Evolutionary conservation across 2,888 invertebrate species (phyloP).

Genomic region (Chloroclysta siterata): DNA sequence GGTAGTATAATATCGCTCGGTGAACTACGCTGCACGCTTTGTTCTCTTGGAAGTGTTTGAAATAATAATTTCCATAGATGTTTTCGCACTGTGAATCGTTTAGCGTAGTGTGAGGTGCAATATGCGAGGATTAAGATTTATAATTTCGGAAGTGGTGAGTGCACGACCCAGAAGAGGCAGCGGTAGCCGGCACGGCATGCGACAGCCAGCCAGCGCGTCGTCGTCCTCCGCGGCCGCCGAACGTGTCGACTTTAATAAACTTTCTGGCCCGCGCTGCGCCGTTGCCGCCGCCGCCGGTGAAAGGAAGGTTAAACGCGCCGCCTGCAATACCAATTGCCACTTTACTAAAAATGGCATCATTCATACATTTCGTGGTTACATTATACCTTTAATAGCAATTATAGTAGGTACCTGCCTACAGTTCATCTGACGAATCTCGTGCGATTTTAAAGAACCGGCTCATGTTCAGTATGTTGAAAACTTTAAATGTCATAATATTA

Average conservation of each 20-base stretch:
- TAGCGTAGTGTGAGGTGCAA: slow-evolving; percentile 22
- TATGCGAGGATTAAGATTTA: slow-evolving; percentile 19
- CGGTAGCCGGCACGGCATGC: slow-evolving; percentile 6
- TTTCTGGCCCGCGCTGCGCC: slow-evolving; percentile 16
- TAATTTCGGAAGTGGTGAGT: slow-evolving; percentile 22
- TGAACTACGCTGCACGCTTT: slow-evolving; percentile 22
- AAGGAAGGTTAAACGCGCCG: slow-evolving; percentile 79
- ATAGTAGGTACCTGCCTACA: slow-evolving; percentile 44
- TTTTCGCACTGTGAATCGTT: slow-evolving; percentile 14
- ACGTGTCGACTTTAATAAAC: slow-evolving; percentile 32
- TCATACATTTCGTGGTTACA: slow-evolving; percentile 75
- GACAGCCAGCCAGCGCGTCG: slow-evolving; percentile 68
- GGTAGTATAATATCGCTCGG: slow-evolving; percentile 34
- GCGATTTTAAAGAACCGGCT: slow-evolving; percentile 49
- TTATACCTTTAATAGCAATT: slow-evolving; percentile 65
- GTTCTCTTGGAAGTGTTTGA: slow-evolving; percentile 18
- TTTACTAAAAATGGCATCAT: slow-evolving; percentile 82
- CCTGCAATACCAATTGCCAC: slow-evolving; percentile 76
- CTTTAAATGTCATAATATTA: slow-evolving; percentile 14
- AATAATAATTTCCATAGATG: slow-evolving; percentile 17
- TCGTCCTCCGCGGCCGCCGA: slow-evolving; percentile 47
- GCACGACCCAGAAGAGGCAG: slow-evolving; percentile 3
- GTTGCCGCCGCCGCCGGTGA: slow-evolving; percentile 59
- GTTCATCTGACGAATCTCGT: slow-evolving; percentile 50
- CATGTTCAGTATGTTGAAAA: slow-evolving; percentile 29